Conservation (phyloP, 2,113 vertebrate genomes). For the Podarcis raffonei region DNA sequence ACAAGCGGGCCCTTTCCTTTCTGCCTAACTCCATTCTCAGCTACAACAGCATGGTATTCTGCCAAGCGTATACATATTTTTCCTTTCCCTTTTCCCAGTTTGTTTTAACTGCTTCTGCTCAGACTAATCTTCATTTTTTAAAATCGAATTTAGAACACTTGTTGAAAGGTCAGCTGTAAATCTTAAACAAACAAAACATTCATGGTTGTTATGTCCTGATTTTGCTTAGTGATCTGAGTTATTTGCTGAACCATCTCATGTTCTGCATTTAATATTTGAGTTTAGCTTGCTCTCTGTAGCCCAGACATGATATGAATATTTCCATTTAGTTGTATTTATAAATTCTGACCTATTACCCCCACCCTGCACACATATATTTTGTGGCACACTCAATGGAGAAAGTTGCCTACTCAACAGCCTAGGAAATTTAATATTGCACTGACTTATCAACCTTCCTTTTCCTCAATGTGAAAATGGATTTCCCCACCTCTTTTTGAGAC, state of each 20-base stretch:
- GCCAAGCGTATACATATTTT: not conserved
- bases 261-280: no score
- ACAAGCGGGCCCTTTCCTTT: not conserved
- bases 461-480: not conserved
- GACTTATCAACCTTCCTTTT: not conserved
- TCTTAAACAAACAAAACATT: not conserved
- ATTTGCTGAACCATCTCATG: no score
- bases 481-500: not conserved
- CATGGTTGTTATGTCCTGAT: not conserved
- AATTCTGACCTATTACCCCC: not conserved
- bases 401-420: not conserved
- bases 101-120: not conserved
- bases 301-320: not conserved
- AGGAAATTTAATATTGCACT: not conserved
- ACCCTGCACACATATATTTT: not conserved
- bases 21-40: no score
- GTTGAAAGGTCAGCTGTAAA: no score
- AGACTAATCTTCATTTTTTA: no score
- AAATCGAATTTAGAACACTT: no score
- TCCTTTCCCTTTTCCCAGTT: not conserved
- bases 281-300: not conserved
- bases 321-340: not conserved
- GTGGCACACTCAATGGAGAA: not conserved
- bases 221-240: not conserved
- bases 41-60: not conserved